Evolutionary conservation across 2,888 invertebrate species (phyloP).

Genomic region (Platycheirus albimanus): DNA sequence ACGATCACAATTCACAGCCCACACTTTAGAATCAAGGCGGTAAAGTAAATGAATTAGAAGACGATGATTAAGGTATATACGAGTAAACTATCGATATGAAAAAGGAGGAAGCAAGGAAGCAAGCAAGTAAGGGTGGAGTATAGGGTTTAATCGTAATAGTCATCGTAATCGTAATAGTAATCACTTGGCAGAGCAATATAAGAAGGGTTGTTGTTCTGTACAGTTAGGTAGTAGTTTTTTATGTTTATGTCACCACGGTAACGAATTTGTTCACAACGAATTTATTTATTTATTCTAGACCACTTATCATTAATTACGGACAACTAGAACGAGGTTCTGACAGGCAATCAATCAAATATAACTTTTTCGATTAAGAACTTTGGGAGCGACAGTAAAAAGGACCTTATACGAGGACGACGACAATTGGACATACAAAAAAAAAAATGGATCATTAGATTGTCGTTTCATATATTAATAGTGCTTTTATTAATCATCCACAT

Average conservation of each 20-base stretch:
- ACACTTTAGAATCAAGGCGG: constrained; percentile 40
- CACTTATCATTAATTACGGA: constrained; percentile 56
- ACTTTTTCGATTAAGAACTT: constrained; percentile 11
- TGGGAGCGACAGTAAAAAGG: no score
- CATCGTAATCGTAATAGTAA: no score
- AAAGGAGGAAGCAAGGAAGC: no score
- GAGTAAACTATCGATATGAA: no score
- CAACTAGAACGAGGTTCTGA: constrained; percentile 39
- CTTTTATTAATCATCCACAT: constrained; percentile 21
- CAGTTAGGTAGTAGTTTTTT: neutral
- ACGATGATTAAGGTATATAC: neutral
- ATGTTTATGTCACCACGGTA: constrained; percentile 35
- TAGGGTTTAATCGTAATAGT: no score
- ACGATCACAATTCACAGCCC: no score
- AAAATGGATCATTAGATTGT: constrained; percentile 5
- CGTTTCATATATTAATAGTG: constrained; percentile 10
- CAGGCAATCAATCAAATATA: constrained; percentile 58
- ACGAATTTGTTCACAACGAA: constrained; percentile 42
- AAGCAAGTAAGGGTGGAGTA: no score
- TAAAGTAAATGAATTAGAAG: constrained; percentile 1
- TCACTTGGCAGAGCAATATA: neutral
- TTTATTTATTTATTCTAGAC: constrained; percentile 12
- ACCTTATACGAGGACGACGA: neutral
- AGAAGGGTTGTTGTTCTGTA: constrained; percentile 1
- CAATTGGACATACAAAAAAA: neutral